Evolutionary conservation across 2,797 vertebrate species (phyloP), one percentile per base, ranked within the genome.

Genomic region (Catamblyrhynchus diadema): DNA sequence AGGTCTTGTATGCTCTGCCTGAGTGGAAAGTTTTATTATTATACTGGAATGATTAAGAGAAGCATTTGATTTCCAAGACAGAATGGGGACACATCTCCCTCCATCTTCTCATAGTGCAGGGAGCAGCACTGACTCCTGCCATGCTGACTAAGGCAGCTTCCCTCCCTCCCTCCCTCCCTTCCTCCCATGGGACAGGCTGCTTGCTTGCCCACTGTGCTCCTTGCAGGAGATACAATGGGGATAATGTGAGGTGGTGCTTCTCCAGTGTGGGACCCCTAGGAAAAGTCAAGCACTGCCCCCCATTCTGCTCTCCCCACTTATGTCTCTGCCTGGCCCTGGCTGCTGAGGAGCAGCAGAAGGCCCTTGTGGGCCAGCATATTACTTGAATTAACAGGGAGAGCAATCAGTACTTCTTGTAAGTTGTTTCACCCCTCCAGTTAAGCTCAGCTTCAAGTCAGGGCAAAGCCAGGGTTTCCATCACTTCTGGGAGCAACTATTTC

Each of bases 81-180:
- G 37, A 6, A 10, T 74, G 25, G 9, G 10, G 12, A 21, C 33
- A 74, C 14, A 17, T 14, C 41, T 72, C 21, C 30, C 13, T n/a
- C 8, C 25, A 12, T 42, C 27, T 9, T 65, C 35, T 65, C 13
- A 0, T 7, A 39, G 70, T 30, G 61, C 32, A 44, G 23, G n/a
- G 33, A 61, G 23, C 23, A 72, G 30, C 75, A 45, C 32, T 62
- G 56, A 21, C 47, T 80, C 60, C 59, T 72, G 33, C n/a, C 20
- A 17, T 0, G 0, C 5, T n/a, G 30, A 19, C 30, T 30, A 35
- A 28, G 10, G 30, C 16, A 78, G 8, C 12, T 64, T 44, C 59
- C 18, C 32, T 60, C 19, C 25, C 30, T 60, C 19, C 25, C 30
- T 84, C 25, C 30, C 25, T 84, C 19, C 25, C 30, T 84, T 23